Evolutionary conservation across 2,888 invertebrate genomes (phyloP).

Genomic region (Scrobipalpa atriplicella): DNA sequence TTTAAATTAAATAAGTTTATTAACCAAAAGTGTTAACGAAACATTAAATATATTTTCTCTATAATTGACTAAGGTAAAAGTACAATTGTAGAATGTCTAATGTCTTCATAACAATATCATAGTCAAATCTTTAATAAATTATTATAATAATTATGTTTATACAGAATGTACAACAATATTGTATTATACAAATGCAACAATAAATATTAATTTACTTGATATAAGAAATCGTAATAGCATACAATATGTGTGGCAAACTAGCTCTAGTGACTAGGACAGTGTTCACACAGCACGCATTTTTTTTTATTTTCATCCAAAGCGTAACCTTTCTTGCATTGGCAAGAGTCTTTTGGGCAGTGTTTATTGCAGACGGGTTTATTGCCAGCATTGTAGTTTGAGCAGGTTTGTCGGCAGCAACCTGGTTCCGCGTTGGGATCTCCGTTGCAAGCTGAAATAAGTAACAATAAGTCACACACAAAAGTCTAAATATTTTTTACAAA

Average conservation of each 20-base stretch:
- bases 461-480: neutral
- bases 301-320: neutral
- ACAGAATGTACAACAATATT: no score
- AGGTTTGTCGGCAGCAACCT: neutral
- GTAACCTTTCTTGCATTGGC: slow-evolving; percentile 5
- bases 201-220: neutral
- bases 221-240: neutral
- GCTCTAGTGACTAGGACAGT: slow-evolving; percentile 2
- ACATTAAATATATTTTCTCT: no score
- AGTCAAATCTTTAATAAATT: no score
- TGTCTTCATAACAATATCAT: no score
- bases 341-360: neutral
- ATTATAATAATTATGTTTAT: no score
- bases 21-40: no score
- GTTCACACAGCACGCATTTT: neutral
- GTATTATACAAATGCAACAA: no score
- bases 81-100: no score
- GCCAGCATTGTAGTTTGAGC: neutral
- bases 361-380: neutral
- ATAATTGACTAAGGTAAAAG: no score
- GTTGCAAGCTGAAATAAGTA: neutral
- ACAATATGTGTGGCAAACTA: neutral
- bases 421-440: slow-evolving; percentile 5
- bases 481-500: no score
- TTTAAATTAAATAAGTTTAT: no score